These are phyloP conservation scores for Heterocephalus glaber DNA, from an alignment of 2,113 vertebrate genomes.

Conservation along the genomic window DNA sequence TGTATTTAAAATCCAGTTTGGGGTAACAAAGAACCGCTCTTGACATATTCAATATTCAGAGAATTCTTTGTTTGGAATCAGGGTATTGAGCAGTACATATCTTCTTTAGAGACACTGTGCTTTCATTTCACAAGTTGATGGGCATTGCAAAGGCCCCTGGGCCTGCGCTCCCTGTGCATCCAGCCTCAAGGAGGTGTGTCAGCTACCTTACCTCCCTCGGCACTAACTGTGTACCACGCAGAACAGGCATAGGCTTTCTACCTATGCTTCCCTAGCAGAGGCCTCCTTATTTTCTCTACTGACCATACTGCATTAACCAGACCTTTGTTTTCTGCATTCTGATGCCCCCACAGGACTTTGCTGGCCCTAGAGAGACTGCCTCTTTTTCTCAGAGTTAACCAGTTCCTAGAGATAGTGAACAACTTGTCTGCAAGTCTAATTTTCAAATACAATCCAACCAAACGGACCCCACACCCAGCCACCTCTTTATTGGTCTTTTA, in stretches of 20 bases:
- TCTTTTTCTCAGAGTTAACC: not conserved
- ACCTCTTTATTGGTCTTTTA: not conserved
- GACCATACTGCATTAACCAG: no score
- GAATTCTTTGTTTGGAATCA: not conserved
- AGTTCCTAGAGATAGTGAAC: not conserved
- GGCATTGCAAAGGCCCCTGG: not conserved
- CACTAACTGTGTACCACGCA: not conserved
- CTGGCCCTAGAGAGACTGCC: not conserved
- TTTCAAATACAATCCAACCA: not conserved
- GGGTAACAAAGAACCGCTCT: not conserved
- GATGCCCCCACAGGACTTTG: not conserved
- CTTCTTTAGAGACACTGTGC: not conserved
- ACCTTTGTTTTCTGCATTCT: not conserved
- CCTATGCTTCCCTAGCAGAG: not conserved
- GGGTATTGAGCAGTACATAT: not conserved
- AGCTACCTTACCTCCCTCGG: not conserved
- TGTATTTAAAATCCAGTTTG: constrained; percentile 1
- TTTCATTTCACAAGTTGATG: not conserved
- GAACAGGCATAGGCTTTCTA: not conserved
- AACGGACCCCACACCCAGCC: not conserved
- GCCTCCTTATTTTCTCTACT: not conserved
- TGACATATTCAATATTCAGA: not conserved
- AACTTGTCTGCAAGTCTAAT: not conserved
- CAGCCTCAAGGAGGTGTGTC: not conserved
- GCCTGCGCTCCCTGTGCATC: not conserved